These are phyloP conservation scores for Malacoraja senta DNA, from an alignment of 2,797 vertebrate genomes.

Conservation along the genomic window DNA sequence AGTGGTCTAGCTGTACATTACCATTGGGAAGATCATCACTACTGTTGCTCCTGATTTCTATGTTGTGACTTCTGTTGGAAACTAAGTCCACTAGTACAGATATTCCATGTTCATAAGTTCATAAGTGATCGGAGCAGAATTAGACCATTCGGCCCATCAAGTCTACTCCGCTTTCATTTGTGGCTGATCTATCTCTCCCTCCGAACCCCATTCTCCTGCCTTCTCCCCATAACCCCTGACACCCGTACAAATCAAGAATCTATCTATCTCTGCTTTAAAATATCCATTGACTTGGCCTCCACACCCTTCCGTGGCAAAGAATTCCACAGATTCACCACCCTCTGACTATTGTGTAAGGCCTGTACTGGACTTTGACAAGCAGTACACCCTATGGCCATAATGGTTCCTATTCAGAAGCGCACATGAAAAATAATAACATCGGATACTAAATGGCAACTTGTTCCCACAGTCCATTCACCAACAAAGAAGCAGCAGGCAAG, in stretches of 20 bases:
- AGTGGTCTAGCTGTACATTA: background rate
- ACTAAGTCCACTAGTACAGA: background rate
- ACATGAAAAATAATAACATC: background rate
- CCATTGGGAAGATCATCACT: background rate
- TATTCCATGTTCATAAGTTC: too few relatives aligned
- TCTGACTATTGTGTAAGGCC: background rate
- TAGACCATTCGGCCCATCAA: too few relatives aligned
- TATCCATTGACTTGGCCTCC: too few relatives aligned
- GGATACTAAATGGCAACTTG: background rate
- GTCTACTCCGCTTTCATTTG: too few relatives aligned
- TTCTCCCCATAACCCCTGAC: too few relatives aligned
- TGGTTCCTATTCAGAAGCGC: background rate
- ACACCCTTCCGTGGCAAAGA: too few relatives aligned
- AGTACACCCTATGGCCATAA: background rate
- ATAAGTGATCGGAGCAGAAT: too few relatives aligned
- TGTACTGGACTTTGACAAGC: background rate
- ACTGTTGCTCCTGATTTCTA: background rate
- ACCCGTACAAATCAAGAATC: too few relatives aligned
- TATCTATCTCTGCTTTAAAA: too few relatives aligned
- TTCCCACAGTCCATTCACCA: background rate
- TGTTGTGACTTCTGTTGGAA: background rate
- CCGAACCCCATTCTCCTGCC: too few relatives aligned
- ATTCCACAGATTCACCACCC: too few relatives aligned
- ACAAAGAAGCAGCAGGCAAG: background rate
- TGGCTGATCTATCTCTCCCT: too few relatives aligned